These are phyloP conservation scores for Malacosoma neustria DNA, from an alignment of 2,888 invertebrate genomes.

Conservation along the genomic window DNA sequence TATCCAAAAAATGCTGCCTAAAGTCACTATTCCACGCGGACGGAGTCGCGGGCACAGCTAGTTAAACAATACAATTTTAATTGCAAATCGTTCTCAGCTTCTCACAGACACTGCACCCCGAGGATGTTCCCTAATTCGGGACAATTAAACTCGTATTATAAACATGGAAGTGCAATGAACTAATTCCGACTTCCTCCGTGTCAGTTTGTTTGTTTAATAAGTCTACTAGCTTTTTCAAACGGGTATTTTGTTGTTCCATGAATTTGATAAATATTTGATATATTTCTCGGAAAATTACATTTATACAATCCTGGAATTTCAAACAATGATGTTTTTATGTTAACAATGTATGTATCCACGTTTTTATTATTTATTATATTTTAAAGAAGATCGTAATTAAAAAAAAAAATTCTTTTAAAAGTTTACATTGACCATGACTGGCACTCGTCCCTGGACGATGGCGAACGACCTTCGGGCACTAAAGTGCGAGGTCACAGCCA, in stretches of 20 bases:
- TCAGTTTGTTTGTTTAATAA: not conserved
- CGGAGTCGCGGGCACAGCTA: too few relatives aligned
- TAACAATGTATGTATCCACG: too few relatives aligned
- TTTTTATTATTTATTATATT: too few relatives aligned
- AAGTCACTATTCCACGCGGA: too few relatives aligned
- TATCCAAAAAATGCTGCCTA: too few relatives aligned
- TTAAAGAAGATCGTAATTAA: too few relatives aligned
- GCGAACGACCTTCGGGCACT: too few relatives aligned
- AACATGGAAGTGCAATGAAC: constrained; percentile 60
- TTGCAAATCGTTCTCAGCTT: not conserved
- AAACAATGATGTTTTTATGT: not conserved
- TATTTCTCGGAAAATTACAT: not conserved
- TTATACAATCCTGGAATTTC: not conserved
- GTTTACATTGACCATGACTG: too few relatives aligned
- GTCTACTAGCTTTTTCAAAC: not conserved
- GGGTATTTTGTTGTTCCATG: not conserved
- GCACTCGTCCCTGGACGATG: too few relatives aligned
- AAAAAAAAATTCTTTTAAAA: too few relatives aligned
- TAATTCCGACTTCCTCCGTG: constrained; percentile 34
- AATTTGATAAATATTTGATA: constrained; percentile 1
- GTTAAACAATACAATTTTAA: too few relatives aligned
- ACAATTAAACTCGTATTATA: constrained; percentile 51
- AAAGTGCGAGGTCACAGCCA: too few relatives aligned
- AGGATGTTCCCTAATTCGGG: constrained; percentile 52
- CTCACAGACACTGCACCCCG: constrained; percentile 1